Conservation (phyloP, 2,113 vertebrate species). For the Galbula dea region DNA sequence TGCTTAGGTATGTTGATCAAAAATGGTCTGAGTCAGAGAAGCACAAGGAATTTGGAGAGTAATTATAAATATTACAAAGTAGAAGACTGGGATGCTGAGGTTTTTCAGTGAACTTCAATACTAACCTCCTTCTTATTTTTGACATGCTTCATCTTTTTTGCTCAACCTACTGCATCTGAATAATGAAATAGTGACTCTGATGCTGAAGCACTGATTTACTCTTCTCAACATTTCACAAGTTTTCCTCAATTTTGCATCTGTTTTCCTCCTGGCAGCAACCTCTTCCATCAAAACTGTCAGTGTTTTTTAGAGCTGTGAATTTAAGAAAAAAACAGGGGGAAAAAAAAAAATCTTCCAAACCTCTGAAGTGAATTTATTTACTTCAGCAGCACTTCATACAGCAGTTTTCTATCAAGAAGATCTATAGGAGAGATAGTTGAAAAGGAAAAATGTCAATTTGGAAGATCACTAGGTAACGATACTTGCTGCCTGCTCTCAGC, state of each 20-base stretch:
- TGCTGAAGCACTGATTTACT: conserved; percentile 46
- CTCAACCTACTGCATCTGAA: conserved; percentile 55
- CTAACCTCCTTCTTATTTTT: conserved; percentile 6
- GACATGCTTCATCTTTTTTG: conserved; percentile 50
- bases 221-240: conserved; percentile 38
- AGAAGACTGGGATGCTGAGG: neutral
- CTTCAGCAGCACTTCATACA: conserved; percentile 32
- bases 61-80: conserved; percentile 35
- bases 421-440: neutral
- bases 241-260: conserved; percentile 64
- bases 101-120: conserved; percentile 19
- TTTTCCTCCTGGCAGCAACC: conserved; percentile 53
- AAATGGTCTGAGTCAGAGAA: neutral
- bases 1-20: neutral
- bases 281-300: conserved; percentile 60
- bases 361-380: conserved; percentile 34
- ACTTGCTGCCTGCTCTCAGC: neutral
- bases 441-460: conserved; percentile 23
- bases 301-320: conserved; percentile 4
- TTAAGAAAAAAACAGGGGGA: neutral
- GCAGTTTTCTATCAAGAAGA: conserved; percentile 28
- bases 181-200: conserved; percentile 58
- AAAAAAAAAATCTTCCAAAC: neutral
- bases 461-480: neutral
- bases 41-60: neutral